Base-by-base conservation (phyloP, 2,113 vertebrate species). In the Gobius niger region DNA sequence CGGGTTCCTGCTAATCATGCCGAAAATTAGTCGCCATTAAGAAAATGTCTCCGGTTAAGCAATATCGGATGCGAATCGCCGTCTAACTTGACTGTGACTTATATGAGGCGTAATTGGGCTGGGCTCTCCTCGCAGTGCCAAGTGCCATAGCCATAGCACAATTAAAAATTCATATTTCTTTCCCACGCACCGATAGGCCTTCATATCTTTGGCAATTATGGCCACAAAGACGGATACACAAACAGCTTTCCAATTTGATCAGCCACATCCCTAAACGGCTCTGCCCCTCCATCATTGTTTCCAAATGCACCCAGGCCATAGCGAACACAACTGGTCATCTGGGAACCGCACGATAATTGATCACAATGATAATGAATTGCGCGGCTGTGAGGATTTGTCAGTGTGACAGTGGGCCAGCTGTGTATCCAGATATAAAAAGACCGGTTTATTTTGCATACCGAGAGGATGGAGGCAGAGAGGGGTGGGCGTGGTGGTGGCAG, bases 341-440 rank as follows among this genome's bases (percentile, higher is more conserved):
- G 82, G 81, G 82, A 84, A 69, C 72, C 46, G 67, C 67, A 68
- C 42, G 50, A 72, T 90, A 89, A 89, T 85, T 86, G 85, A 88
- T 88, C 61, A 62, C 78, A 78, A 85, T 82, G 77, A 87, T 82
- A 83, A 84, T 76, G 63, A 78, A 85, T 82, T 2, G 53, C 34
- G 18, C 11, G 64, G 81, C 74, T 77, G 6, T 24, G 41, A 67
- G 60, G 81, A 88, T 88, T 70, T 67, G 64, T 89, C 81, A 89
- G 51, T 70, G 72, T 81, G 87, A 88, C 82, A 78, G 81, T 5
- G 16, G 79, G 82, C 65, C 87, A 89, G 82, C 89, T 90, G 85
- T 82, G 83, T 71, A 84, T 84, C 75, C 64, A 56, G 71, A 63
- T 77, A 76, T 76, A 80, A 75, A 82, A 80, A 81, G 70, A 86